phyloP scores from a whole-genome alignment of 2,888 invertebrate species.

The Gari tellinella region DNA sequence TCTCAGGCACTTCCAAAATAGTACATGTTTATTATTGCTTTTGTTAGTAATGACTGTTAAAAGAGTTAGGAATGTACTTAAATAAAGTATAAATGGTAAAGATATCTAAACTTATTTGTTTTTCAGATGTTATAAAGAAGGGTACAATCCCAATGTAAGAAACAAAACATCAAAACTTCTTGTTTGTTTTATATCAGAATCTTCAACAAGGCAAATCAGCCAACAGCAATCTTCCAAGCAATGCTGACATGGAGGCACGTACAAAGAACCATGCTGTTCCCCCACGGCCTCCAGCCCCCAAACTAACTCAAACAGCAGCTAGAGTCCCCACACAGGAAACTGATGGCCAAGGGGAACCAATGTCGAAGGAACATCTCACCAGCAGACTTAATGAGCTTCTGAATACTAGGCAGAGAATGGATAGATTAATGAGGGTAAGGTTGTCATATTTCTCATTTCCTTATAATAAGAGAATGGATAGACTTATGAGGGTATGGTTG shows the following conservation, averaged over 20 bases:
- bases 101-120: no score
- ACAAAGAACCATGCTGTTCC: slow-evolving; percentile 18
- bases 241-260: slow-evolving; percentile 9
- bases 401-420: slow-evolving; percentile 78
- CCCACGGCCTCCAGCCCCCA: slow-evolving; percentile 52
- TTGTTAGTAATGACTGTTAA: no score
- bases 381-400: slow-evolving; percentile 79
- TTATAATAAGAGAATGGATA: no score
- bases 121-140: no score
- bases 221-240: slow-evolving; percentile 1
- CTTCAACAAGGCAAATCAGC: background rate
- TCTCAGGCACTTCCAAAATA: no score
- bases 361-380: slow-evolving; percentile 72
- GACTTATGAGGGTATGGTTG: no score
- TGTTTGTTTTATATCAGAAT: slow-evolving; percentile 1
- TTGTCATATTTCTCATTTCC: background rate
- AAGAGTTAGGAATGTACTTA: no score
- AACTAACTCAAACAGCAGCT: slow-evolving; percentile 13
- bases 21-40: no score
- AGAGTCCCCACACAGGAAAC: background rate
- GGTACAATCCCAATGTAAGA: no score
- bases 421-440: slow-evolving; percentile 75
- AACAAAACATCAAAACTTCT: no score
- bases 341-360: slow-evolving; percentile 16
- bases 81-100: no score